Conservation (phyloP, 2,113 vertebrate genomes). For the Melanerpes aurifrons region DNA sequence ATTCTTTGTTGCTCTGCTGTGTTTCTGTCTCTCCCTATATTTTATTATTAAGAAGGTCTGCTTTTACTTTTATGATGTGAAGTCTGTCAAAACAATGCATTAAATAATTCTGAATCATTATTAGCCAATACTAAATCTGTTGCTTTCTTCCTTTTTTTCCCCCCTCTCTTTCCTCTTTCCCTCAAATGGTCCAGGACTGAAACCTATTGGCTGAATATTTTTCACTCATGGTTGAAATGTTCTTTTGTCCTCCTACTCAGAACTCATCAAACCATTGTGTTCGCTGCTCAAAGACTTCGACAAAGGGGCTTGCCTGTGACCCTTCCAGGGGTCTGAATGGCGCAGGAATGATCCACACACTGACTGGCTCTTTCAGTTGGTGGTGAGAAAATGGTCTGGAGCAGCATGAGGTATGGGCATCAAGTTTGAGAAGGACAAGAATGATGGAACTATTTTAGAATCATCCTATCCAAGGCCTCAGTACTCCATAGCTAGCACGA, state of each 20-base stretch:
- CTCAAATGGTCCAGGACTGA: slow-evolving; percentile 37
- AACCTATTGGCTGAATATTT: slow-evolving; percentile 3
- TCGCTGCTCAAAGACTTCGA: not conserved
- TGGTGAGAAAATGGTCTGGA: not conserved
- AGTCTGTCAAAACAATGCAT: slow-evolving; percentile 80
- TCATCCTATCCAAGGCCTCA: not conserved
- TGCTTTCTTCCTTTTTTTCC: not conserved
- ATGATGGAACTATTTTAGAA: not conserved
- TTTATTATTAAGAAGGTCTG: slow-evolving; percentile 75
- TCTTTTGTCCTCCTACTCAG: not conserved
- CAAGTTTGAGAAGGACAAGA: not conserved
- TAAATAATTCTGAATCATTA: slow-evolving; percentile 73
- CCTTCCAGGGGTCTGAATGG: not conserved
- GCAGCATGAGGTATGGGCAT: not conserved
- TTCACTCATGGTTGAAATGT: not conserved
- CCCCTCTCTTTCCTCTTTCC: not conserved
- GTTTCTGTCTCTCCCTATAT: slow-evolving; percentile 69
- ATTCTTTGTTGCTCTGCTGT: slow-evolving; percentile 64
- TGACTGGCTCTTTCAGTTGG: not conserved
- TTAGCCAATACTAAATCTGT: slow-evolving; percentile 60
- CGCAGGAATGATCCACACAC: not conserved
- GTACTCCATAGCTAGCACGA: not conserved
- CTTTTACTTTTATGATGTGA: slow-evolving; percentile 73
- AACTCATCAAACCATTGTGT: not conserved
- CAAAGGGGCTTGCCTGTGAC: not conserved